Evolutionary conservation across 1,140 invertebrate species (phyloP).

Genomic region (Limonius californicus): DNA sequence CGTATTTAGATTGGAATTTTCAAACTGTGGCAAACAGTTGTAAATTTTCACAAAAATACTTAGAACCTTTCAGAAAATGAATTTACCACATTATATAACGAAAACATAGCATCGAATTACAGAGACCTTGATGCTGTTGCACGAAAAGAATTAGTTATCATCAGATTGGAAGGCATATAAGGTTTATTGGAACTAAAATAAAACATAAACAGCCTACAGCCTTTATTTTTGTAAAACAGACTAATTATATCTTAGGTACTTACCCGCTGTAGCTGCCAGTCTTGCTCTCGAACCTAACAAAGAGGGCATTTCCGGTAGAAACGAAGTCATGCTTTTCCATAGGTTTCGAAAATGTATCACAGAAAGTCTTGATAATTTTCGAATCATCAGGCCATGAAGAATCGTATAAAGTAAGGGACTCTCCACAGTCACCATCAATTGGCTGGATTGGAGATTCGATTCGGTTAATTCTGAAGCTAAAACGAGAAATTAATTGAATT

Average conservation of each 20-base stretch:
- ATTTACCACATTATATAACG: no score
- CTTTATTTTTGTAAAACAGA: background rate
- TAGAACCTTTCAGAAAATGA: no score
- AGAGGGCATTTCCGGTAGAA: conserved; percentile 77
- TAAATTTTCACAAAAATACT: no score
- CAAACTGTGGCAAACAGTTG: no score
- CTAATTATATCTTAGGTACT: conserved; percentile 31
- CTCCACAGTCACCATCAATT: conserved; percentile 82
- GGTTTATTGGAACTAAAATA: background rate
- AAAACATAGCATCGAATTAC: no score
- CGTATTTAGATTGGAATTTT: no score
- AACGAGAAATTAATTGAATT: conserved; percentile 5
- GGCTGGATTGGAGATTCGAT: conserved; percentile 83
- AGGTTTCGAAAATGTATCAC: conserved; percentile 84
- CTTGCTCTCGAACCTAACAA: conserved; percentile 84
- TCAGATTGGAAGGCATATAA: background rate
- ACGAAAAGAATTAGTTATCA: no score
- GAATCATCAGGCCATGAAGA: conserved; percentile 80
- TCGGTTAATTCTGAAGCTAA: conserved; percentile 80
- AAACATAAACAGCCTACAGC: background rate
- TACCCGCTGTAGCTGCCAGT: conserved; percentile 86
- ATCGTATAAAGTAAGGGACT: conserved; percentile 84
- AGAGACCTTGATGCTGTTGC: no score
- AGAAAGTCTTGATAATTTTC: conserved; percentile 85
- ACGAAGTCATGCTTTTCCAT: conserved; percentile 91